phyloP scores from a whole-genome alignment of 2,888 invertebrate species.

The Caenorhabditis sp. region DNA sequence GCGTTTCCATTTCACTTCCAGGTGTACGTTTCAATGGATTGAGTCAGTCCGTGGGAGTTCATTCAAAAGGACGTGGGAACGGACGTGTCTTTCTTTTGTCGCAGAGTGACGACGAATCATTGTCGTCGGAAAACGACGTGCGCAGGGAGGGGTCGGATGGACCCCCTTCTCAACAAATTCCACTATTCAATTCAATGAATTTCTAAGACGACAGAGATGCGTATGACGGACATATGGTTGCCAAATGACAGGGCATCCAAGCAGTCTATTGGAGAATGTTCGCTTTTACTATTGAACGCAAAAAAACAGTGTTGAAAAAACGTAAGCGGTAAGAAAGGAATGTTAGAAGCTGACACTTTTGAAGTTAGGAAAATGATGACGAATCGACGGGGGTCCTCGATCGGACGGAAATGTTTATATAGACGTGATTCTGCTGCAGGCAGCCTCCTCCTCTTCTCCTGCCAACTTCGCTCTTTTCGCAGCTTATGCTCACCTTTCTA shows the following conservation, averaged over 20 bases:
- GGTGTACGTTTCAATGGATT: conserved; percentile 50
- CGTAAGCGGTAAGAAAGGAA: neutral
- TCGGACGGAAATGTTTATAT: conserved; percentile 41
- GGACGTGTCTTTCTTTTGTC: conserved; percentile 21
- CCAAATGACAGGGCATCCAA: conserved; percentile 45
- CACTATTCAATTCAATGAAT: conserved; percentile 56
- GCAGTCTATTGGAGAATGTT: neutral
- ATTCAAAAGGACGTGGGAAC: conserved; percentile 37
- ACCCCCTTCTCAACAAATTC: conserved; percentile 39
- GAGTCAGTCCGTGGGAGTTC: conserved; percentile 26
- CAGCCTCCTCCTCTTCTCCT: too few species aligned
- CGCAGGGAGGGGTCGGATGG: conserved; percentile 13
- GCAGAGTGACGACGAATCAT: conserved; percentile 39
- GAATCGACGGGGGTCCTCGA: conserved; percentile 18
- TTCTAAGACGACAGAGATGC: conserved; percentile 39
- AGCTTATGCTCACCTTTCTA: conserved; percentile 7
- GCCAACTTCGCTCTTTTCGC: conserved; percentile 33
- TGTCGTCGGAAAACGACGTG: conserved; percentile 35
- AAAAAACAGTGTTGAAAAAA: neutral
- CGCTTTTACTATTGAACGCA: neutral
- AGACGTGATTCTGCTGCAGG: too few species aligned
- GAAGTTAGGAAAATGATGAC: conserved; percentile 30
- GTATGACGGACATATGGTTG: conserved; percentile 56
- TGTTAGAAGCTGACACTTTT: conserved; percentile 33
- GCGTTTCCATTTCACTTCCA: too few species aligned